phyloP scores from a whole-genome alignment of 2,888 invertebrate genomes.

The Ellobium chinense region DNA sequence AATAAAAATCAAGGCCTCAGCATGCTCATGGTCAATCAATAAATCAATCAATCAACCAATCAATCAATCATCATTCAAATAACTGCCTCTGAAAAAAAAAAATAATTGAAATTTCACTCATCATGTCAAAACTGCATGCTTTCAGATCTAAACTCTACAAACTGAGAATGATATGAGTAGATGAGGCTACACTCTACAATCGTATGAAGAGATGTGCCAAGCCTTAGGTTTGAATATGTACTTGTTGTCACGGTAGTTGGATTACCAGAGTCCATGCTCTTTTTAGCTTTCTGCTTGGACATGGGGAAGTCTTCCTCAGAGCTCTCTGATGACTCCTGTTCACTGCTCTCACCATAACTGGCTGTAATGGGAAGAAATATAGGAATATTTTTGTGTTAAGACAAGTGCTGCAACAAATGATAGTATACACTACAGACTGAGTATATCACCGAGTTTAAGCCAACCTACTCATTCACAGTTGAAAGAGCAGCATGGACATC shows the following conservation, averaged over 20 bases:
- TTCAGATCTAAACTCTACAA: too few relatives aligned
- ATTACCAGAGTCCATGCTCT: slow-evolving; percentile 55
- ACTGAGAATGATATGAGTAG: slow-evolving; percentile 1
- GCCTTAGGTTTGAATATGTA: slow-evolving; percentile 25
- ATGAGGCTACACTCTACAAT: slow-evolving; percentile 26
- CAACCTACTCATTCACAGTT: too few relatives aligned
- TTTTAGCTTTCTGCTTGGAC: slow-evolving; percentile 61
- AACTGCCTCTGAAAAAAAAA: too few relatives aligned
- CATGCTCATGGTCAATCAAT: too few relatives aligned
- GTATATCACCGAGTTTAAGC: too few relatives aligned
- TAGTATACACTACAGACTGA: too few relatives aligned
- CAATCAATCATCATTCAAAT: too few relatives aligned
- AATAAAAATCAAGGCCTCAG: too few relatives aligned
- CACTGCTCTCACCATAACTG: slow-evolving; percentile 73
- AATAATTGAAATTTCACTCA: too few relatives aligned
- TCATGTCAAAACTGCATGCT: too few relatives aligned
- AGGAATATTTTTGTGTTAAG: neutral
- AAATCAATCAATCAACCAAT: too few relatives aligned
- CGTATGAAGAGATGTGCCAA: slow-evolving; percentile 18
- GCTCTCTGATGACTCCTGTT: slow-evolving; percentile 72
- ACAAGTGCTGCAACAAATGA: neutral
- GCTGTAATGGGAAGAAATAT: slow-evolving; percentile 40
- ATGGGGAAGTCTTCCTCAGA: slow-evolving; percentile 76
- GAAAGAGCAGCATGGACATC: too few relatives aligned
- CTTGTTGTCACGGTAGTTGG: slow-evolving; percentile 3